These are phyloP conservation scores for Zosterops pallidus DNA, from an alignment of 2,113 vertebrate genomes.

Conservation along the genomic window DNA sequence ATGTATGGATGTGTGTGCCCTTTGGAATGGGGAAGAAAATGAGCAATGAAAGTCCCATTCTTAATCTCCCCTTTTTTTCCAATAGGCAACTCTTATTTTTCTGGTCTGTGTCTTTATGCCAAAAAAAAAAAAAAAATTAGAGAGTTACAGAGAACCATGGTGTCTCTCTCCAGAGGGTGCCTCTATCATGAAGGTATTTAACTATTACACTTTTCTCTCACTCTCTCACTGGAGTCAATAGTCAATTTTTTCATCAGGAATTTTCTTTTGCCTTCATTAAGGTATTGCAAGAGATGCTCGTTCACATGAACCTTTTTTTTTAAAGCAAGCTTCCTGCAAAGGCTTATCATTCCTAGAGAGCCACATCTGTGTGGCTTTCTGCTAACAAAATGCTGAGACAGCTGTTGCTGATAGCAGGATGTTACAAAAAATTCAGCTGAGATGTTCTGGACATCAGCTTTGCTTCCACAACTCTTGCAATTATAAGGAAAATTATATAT, in stretches of 20 bases:
- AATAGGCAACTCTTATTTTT: neutral
- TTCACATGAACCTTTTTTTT: neutral
- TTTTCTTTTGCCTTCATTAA: neutral
- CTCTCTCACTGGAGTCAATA: neutral
- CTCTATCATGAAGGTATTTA: neutral
- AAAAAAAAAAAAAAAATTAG: neutral
- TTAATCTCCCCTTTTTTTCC: neutral
- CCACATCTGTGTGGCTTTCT: neutral
- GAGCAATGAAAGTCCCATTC: neutral
- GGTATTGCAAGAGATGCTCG: neutral
- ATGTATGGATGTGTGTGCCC: neutral
- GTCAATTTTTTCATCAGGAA: neutral
- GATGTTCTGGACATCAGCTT: neutral
- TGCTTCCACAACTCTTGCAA: conserved; percentile 13
- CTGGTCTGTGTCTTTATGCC: neutral
- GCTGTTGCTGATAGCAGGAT: neutral
- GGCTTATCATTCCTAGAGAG: neutral
- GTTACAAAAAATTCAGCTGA: neutral
- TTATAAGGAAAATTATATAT: neutral
- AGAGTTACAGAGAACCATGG: neutral
- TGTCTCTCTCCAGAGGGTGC: neutral
- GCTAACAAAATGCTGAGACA: neutral
- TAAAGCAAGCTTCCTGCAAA: neutral
- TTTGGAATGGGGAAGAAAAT: neutral
- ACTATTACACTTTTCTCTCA: neutral